Base-by-base conservation (phyloP, 2,797 vertebrate species). In the Microctenopoma lineatum region DNA sequence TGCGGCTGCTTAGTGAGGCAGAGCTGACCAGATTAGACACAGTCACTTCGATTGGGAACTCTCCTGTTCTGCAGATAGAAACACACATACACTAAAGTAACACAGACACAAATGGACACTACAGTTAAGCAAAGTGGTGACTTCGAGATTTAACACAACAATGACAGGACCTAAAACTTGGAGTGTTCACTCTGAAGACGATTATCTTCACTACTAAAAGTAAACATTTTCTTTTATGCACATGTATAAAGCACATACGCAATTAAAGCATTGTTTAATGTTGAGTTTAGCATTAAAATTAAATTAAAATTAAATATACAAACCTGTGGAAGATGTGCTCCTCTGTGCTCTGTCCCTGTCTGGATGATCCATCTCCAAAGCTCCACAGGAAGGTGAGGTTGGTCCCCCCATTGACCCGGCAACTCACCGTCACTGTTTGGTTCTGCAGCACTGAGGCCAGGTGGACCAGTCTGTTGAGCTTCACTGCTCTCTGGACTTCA, bases 21-120 rank as follows among this genome's bases (percentile, higher is more conserved):
- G 91, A 84, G 75, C 95, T 96, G 73, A 96, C 77, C 47, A 91
- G 66, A 54, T 97, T 96, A 48, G 81, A 95, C 34, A 85, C 86
- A 0, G 38, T 87, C 34, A 95, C 94, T 7, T 87, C 67, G 4
- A 96, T 79, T 8, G 60, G 88, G 68, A 94, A 95, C 84, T 95
- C 93, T n/a, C 95, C 95, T 27, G 82, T 89, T 73, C 95, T 96
- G 85, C 16, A 84, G 46, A 69, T 34, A 46, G 61, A 67, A 72
- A 68, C 42, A 66, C 21, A 2, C n/a, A 67, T 1, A 29, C 8
- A 56, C 0, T 60, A 5, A 44, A 29, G 32, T 2, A 27, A 38
- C 9, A 50, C 10, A 6, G 0, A 9, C 0, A 41, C 12, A 3
- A 56, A 57, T 15, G 27, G n/a, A 53, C 7, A 36, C 18, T 3